These are phyloP conservation scores for Panurus biarmicus DNA, from an alignment of 2,113 vertebrate genomes.

Conservation along the genomic window DNA sequence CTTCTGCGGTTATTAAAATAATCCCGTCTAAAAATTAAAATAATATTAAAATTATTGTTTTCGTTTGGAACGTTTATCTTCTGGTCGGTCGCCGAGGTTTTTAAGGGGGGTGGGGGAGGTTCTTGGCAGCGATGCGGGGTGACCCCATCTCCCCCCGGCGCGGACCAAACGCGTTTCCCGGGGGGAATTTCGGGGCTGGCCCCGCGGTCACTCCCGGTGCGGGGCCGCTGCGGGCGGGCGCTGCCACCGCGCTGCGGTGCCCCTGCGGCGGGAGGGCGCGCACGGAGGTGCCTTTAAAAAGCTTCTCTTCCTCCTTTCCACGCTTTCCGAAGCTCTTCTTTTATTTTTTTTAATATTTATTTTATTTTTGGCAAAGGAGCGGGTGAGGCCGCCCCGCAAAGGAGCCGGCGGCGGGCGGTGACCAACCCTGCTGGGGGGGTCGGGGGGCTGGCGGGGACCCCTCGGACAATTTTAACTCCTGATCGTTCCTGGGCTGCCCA, in stretches of 20 bases:
- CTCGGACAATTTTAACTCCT: neutral
- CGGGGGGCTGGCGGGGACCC: neutral
- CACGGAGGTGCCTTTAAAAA: neutral
- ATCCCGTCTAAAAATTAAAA: neutral
- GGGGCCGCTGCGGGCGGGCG: neutral
- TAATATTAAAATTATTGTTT: neutral
- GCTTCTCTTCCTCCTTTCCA: neutral
- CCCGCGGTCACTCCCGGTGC: neutral
- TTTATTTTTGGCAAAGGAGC: no score
- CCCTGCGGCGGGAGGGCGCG: neutral
- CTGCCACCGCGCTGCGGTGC: neutral
- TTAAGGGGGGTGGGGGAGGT: neutral
- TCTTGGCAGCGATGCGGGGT: neutral
- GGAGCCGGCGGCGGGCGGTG: neutral
- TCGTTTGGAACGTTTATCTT: neutral
- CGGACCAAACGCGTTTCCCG: neutral
- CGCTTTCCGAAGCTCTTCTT: neutral
- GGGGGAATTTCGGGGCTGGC: neutral
- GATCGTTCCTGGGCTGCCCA: rapidly evolving
- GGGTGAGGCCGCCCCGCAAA: neutral
- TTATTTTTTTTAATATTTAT: neutral
- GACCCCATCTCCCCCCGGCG: neutral
- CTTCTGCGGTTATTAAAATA: neutral
- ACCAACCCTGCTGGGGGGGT: no score
- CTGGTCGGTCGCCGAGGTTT: neutral